Evolutionary conservation across 2,888 invertebrate genomes (phyloP).

Genomic region (Mythimna pallens): DNA sequence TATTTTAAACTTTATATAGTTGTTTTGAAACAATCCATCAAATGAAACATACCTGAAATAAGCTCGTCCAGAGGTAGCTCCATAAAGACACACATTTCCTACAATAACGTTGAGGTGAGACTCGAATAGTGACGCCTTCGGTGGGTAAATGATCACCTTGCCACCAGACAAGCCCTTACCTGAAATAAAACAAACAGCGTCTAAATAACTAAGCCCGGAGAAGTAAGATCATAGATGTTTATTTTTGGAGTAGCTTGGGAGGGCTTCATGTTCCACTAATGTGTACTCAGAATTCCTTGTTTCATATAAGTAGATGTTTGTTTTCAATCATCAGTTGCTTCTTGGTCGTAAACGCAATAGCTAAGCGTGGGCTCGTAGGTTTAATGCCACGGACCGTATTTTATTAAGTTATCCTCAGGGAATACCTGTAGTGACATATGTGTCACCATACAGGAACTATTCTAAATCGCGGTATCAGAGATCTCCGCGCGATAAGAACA

Average conservation of each 20-base stretch:
- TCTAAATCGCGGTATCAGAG: too few relatives aligned
- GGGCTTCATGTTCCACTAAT: not conserved
- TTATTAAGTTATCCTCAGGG: not conserved
- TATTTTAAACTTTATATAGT: not conserved
- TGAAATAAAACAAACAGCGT: slow-evolving; percentile 66
- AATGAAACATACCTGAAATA: slow-evolving; percentile 92
- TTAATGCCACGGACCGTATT: not conserved
- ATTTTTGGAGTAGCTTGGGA: not conserved
- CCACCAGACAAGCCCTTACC: slow-evolving; percentile 98
- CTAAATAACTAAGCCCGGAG: not conserved
- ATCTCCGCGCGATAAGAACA: too few relatives aligned
- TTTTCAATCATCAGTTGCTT: not conserved
- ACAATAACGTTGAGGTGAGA: slow-evolving; percentile 99
- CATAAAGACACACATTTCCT: slow-evolving; percentile 99
- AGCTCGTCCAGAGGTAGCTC: slow-evolving; percentile 98
- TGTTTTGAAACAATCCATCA: not conserved
- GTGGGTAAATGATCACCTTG: slow-evolving; percentile 97
- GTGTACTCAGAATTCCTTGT: too few relatives aligned
- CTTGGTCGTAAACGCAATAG: not conserved
- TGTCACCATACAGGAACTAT: too few relatives aligned
- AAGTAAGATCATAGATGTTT: not conserved
- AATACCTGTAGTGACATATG: not conserved
- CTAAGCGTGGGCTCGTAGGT: not conserved
- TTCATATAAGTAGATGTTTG: too few relatives aligned
- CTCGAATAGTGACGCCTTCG: slow-evolving; percentile 95